Evolutionary conservation across 1,140 invertebrate genomes (phyloP).

Genomic region (Drosophila athabasca): DNA sequence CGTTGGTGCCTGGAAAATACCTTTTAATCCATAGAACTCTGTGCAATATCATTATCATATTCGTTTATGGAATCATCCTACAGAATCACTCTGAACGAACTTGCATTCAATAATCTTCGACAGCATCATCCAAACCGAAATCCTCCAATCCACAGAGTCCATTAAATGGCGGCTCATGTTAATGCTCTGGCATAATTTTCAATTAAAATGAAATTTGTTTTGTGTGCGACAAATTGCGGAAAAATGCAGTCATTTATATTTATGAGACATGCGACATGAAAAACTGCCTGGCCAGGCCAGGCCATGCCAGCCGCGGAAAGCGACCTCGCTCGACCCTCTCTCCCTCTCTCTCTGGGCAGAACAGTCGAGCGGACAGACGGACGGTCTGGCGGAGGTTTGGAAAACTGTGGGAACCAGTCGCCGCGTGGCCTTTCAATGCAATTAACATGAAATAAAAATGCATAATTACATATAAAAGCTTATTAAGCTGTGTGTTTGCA

Average conservation of each 20-base stretch:
- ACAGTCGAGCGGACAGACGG: constrained; percentile 21
- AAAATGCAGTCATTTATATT: constrained; percentile 76
- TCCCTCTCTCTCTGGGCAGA: neutral
- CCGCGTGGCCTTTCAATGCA: constrained; percentile 64
- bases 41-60: too few relatives aligned
- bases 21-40: too few relatives aligned
- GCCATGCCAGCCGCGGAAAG: constrained; percentile 3
- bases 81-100: neutral
- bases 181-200: constrained; percentile 79
- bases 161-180: constrained; percentile 63
- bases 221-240: constrained; percentile 75
- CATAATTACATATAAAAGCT: constrained; percentile 70
- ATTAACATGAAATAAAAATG: constrained; percentile 72
- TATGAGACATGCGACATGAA: constrained; percentile 65
- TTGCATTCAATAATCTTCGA: constrained; percentile 5
- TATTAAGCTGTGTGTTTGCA: constrained; percentile 58
- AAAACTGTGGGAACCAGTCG: constrained; percentile 40
- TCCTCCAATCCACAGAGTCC: constrained; percentile 13
- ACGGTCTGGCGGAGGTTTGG: constrained; percentile 14
- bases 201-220: constrained; percentile 82
- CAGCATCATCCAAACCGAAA: constrained; percentile 12
- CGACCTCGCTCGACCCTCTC: constrained; percentile 10
- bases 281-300: constrained; percentile 46
- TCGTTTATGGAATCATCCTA: too few relatives aligned
- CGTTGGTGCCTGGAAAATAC: too few relatives aligned